A percentile compares a stretch with the other conserved stretches of the same genome.
Conservation (phyloP, 2,113 vertebrate genomes). For the Eolophus roseicapilla region DNA sequence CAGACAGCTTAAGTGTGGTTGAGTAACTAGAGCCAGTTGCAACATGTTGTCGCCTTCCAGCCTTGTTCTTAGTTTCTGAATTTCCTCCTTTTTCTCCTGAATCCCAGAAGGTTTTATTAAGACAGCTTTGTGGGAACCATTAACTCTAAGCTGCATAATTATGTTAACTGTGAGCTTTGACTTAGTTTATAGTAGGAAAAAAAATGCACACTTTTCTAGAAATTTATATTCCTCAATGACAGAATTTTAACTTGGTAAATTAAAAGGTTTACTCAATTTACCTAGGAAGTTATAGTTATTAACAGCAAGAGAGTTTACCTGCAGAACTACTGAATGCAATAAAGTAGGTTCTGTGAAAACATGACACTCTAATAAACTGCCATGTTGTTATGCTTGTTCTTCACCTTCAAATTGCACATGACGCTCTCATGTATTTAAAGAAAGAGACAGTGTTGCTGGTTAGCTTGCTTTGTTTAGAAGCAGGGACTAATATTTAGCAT, state of each 20-base stretch:
- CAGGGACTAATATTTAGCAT: not conserved
- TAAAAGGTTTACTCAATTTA: constrained; percentile 61
- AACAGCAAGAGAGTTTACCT: constrained; percentile 30
- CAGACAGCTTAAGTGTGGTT: not conserved
- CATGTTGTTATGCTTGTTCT: not conserved
- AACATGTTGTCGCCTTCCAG: constrained; percentile 32
- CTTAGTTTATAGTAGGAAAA: not conserved
- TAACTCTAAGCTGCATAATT: constrained; percentile 64
- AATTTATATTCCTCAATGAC: constrained; percentile 28
- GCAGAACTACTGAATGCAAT: not conserved
- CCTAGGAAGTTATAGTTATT: constrained; percentile 39
- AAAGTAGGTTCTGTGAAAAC: not conserved
- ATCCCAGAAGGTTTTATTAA: constrained; percentile 73
- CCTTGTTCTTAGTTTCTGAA: constrained; percentile 51
- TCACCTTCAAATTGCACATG: not conserved
- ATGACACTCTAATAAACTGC: not conserved
- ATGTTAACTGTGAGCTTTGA: constrained; percentile 32
- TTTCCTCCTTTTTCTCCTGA: constrained; percentile 37
- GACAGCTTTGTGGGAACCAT: constrained; percentile 66
- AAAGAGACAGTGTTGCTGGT: not conserved
- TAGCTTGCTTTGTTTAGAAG: not conserved
- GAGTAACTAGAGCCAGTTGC: constrained; percentile 35
- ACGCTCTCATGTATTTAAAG: not conserved
- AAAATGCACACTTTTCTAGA: not conserved
- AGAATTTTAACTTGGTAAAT: constrained; percentile 59